Evolutionary conservation across 1,140 invertebrate species (phyloP).

Genomic region (Oryzaephilus surinamensis): DNA sequence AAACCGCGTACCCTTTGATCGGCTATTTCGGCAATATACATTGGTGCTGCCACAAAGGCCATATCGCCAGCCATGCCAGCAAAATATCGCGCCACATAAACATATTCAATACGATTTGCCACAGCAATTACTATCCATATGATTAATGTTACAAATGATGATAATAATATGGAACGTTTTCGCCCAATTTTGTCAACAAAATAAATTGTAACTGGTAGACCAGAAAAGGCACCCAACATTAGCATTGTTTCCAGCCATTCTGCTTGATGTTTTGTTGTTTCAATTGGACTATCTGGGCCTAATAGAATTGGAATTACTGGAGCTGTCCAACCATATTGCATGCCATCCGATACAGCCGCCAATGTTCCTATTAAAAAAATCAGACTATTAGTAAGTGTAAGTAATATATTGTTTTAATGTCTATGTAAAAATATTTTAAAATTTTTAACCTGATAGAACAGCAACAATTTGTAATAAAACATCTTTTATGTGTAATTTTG

Average conservation of each 20-base stretch:
- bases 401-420: too few relatives aligned
- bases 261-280: conserved; percentile 21
- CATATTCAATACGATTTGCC: conserved; percentile 14
- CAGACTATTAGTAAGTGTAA: too few relatives aligned
- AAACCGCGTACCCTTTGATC: conserved; percentile 26
- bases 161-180: conserved; percentile 45
- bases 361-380: too few relatives aligned
- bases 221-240: conserved; percentile 46
- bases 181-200: conserved; percentile 51
- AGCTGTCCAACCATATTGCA: too few relatives aligned
- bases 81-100: conserved; percentile 38
- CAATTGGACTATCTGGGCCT: conserved; percentile 19
- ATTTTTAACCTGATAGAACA: too few relatives aligned
- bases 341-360: conserved; percentile 55
- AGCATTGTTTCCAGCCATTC: conserved; percentile 50
- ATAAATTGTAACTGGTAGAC: conserved; percentile 41
- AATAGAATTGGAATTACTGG: conserved; percentile 43
- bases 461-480: too few relatives aligned
- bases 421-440: too few relatives aligned
- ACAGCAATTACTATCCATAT: conserved; percentile 49
- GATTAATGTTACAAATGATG: conserved; percentile 44
- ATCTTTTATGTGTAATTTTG: too few relatives aligned
- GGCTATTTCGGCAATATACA: too few relatives aligned
- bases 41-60: too few relatives aligned
- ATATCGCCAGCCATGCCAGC: conserved; percentile 22